Evolutionary conservation across 2,797 vertebrate species (phyloP).

Genomic region (Channa striata): DNA sequence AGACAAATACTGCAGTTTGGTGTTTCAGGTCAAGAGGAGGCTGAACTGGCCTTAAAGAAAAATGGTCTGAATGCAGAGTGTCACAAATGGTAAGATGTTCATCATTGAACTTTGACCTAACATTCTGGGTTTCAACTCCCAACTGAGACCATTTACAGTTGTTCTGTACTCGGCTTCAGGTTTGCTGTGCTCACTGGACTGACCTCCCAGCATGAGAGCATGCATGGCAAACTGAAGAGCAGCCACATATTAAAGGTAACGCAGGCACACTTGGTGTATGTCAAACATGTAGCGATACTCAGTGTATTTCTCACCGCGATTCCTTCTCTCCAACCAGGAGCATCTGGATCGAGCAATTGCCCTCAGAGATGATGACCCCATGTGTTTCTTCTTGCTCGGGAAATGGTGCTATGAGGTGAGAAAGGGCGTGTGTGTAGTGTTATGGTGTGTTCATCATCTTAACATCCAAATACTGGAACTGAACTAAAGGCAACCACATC

Average conservation of each 20-base stretch:
- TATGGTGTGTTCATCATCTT: not conserved
- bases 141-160: fast-evolving
- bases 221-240: slow-evolving; percentile 83
- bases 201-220: slow-evolving; percentile 72
- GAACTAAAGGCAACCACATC: not conserved
- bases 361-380: slow-evolving; percentile 78
- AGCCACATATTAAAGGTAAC: slow-evolving; percentile 82
- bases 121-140: not conserved
- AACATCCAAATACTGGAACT: not conserved
- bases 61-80: slow-evolving; percentile 86
- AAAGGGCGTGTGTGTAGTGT: not conserved
- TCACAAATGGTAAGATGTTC: slow-evolving; percentile 90
- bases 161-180: slow-evolving; percentile 55
- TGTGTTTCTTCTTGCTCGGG: slow-evolving; percentile 84
- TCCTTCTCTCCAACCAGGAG: slow-evolving; percentile 65
- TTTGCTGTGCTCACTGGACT: slow-evolving; percentile 78
- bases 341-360: slow-evolving; percentile 80
- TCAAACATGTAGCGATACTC: not conserved
- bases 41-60: slow-evolving; percentile 86
- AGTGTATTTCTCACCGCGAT: no score
- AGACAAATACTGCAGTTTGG: not conserved
- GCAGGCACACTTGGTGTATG: no score
- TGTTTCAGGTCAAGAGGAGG: slow-evolving; percentile 87
- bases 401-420: slow-evolving; percentile 85
- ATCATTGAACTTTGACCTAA: not conserved